Evolutionary conservation across 1,140 invertebrate species (phyloP), one percentile per base, ranked within the genome.

Genomic region (Zaprionus vittiger): DNA sequence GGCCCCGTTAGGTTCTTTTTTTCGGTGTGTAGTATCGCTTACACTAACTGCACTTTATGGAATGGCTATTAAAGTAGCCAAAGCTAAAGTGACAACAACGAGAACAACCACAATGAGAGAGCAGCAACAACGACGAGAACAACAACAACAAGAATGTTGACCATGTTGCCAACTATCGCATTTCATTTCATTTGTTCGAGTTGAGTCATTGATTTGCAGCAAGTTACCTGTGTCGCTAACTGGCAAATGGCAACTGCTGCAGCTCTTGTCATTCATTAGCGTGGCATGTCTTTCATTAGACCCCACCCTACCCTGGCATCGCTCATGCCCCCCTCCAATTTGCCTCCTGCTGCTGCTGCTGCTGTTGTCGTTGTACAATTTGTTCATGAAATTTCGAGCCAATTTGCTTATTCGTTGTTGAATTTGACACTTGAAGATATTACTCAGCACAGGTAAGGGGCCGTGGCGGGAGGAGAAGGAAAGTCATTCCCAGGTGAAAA

Each of bases 161-260:
- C 75, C 70, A 38, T 73, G 84, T 66, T 57, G 63, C 71, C 81
- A 76, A 67, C 65, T 84, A 87, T 87, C 66, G 56, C 61, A 84
- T 89, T 89, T 89, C 84, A 84, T 90, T 47, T 47, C 81, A 79
- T 81, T 87, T 90, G 68, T 69, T 74, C 31, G 41, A 79, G 76
- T 38, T 66, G 66, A 80, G 78, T 81, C 75, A 90, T 89, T 81
- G 84, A 90, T 90, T 90, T 89, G 62, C 55, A 38, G 41, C 59
- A 56, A 77, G 70, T 49, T 67, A 65, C 47, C 49, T 57, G 59
- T 15, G 41, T 11, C 47, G 56, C 62, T 67, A 67, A 73, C 57
- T 55, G 52, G 64, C 61, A 80, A 64, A 60, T 24, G 41, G 37
- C 26, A 63, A 31, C 37, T 47, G 65, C 20, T 41, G 62, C 17